Percentiles rank a stretch among this genome's conserved stretches.
These are phyloP conservation scores for Tenthredo mesomela DNA, from an alignment of 2,888 invertebrate species.

Conservation along the genomic window DNA sequence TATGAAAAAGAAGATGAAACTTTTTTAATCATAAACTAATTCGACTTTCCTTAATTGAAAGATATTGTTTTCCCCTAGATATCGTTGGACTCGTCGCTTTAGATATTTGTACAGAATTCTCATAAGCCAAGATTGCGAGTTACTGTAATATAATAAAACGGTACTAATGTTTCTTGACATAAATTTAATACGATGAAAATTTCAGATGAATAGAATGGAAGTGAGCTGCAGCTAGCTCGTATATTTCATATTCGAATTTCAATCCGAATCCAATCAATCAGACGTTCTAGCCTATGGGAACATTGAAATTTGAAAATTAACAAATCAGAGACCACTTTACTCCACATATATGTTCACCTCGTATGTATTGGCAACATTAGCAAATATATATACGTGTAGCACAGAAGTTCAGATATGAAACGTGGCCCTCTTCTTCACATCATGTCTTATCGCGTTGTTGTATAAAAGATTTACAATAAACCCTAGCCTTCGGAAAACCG, in stretches of 20 bases:
- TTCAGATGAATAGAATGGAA: not conserved
- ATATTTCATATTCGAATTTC: not conserved
- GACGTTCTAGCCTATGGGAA: too few relatives aligned
- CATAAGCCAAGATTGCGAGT: not conserved
- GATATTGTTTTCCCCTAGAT: too few relatives aligned
- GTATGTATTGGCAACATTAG: not conserved
- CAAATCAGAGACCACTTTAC: too few relatives aligned
- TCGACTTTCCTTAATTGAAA: not conserved
- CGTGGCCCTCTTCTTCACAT: not conserved
- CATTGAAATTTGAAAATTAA: too few relatives aligned
- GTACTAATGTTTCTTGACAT: not conserved
- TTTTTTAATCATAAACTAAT: slow-evolving; percentile 1
- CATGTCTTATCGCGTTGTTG: slow-evolving; percentile 16
- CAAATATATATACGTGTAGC: not conserved
- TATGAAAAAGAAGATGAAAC: not conserved
- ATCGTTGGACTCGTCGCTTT: not conserved
- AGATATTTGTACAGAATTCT: not conserved
- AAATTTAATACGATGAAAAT: not conserved
- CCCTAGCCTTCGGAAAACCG: not conserved
- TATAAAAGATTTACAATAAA: slow-evolving; percentile 1
- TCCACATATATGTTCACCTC: not conserved
- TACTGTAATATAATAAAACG: not conserved
- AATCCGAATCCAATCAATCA: too few relatives aligned
- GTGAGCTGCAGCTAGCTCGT: not conserved
- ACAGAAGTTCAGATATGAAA: not conserved